Base-by-base conservation (phyloP, 2,113 vertebrate genomes). In the Pavo muticus region DNA sequence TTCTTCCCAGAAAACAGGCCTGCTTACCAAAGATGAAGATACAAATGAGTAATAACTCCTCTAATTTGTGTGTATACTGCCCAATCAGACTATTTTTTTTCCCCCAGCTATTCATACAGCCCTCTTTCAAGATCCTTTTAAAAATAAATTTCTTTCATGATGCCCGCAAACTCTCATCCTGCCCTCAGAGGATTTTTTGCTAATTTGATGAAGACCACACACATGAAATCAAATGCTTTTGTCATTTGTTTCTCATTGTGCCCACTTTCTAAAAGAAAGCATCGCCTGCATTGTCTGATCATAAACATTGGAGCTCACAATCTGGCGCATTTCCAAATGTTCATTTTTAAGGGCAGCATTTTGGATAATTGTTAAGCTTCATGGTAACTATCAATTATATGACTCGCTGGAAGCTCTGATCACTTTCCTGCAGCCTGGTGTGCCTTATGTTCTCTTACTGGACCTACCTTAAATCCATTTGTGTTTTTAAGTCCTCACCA, bases 181-280 rank as follows among this genome's bases (percentile, higher is more conserved):
- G 59, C 77, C 44, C 7, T 10, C 52, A 5, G 3, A 86, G 76
- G 50, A 39, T 37, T 91, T 95, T 90, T 87, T 64, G 6, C 69
- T 84, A 82, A 93, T 89, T 93, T 96, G 88, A 72, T 89, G 91
- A 92, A 94, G 95, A 95, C 94, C 94, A 95, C 95, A 94, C 92
- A 93, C 91, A 67, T 82, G n/a, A 96, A 95, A 96, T 87, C 70
- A 94, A 91, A 87, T 40, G 73, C 95, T 96, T 96, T 94, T 94
- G 96, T 96, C 73, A 59, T 92, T 95, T 89, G 80, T 75, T 91
- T n/a, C 92, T 92, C 87, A 88, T 96, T 94, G 95, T 94, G 69
- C 73, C 72, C 70, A 21, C 27, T 78, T 9, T 82, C 87, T 92
- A 72, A 96, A 95, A 96, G 92, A 91, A 82, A 84, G 73, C 77